Percentiles rank a stretch among this genome's conserved stretches.
phyloP scores from a whole-genome alignment of 2,797 vertebrate species.

The Serranus cabrilla region DNA sequence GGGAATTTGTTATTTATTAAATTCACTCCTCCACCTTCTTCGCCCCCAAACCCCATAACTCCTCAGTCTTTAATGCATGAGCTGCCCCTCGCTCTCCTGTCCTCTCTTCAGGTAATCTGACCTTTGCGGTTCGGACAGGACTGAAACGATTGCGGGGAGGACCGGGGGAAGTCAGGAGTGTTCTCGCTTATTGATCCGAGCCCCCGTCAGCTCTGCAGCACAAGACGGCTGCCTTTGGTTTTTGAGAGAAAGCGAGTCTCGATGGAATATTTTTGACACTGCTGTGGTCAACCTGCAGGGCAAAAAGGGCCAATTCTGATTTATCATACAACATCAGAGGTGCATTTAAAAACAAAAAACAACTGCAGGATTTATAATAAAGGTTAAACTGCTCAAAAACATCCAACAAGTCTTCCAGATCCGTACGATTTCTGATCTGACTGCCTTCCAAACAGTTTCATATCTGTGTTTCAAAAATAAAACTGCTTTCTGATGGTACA shows the following conservation, averaged over 20 bases:
- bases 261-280: constrained; percentile 27
- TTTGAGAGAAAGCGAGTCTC: constrained; percentile 24
- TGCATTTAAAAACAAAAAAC: not conserved
- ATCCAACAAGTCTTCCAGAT: not conserved
- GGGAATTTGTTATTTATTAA: constrained; percentile 86
- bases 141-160: constrained; percentile 80
- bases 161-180: constrained; percentile 83
- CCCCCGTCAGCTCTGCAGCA: constrained; percentile 47
- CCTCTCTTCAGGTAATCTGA: constrained; percentile 82
- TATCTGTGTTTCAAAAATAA: too few relatives aligned
- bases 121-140: constrained; percentile 78
- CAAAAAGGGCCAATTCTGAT: not conserved
- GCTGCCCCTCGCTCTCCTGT: constrained; percentile 58
- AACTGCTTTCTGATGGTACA: too few relatives aligned
- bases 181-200: constrained; percentile 82
- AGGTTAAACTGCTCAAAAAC: too few relatives aligned
- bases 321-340: not conserved
- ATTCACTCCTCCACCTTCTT: constrained; percentile 76
- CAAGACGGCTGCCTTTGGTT: constrained; percentile 52
- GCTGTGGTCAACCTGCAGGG: constrained; percentile 3
- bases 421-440: not conserved
- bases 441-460: not conserved
- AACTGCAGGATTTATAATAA: not conserved
- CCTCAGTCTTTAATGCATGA: constrained; percentile 75
- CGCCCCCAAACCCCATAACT: constrained; percentile 64